phyloP scores from a whole-genome alignment of 2,888 invertebrate genomes.

The Nomada ruficornis region DNA sequence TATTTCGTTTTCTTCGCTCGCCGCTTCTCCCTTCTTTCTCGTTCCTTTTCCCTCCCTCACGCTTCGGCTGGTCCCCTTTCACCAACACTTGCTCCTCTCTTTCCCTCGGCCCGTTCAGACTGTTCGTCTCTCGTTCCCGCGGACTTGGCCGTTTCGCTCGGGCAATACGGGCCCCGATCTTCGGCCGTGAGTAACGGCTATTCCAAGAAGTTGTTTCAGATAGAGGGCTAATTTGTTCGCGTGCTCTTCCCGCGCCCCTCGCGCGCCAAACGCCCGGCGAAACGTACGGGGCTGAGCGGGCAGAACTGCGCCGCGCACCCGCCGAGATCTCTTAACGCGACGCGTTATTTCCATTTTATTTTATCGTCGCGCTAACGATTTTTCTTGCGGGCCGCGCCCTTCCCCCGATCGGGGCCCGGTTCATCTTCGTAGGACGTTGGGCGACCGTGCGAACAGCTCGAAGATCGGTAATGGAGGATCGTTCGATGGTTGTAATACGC shows the following conservation, averaged over 20 bases:
- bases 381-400: slow-evolving; percentile 7
- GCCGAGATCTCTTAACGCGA: slow-evolving; percentile 57
- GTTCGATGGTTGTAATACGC: background rate
- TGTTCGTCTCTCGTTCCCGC: slow-evolving; percentile 54
- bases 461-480: background rate
- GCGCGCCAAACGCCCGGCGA: slow-evolving; percentile 10
- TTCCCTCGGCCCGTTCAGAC: slow-evolving; percentile 43
- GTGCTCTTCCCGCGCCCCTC: slow-evolving; percentile 71
- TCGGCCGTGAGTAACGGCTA: slow-evolving; percentile 81
- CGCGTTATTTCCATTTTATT: slow-evolving; percentile 61
- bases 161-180: slow-evolving; percentile 68
- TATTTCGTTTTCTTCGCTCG: slow-evolving; percentile 63
- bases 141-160: slow-evolving; percentile 67
- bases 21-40: background rate
- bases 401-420: background rate
- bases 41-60: slow-evolving; percentile 22
- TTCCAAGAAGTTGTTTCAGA: slow-evolving; percentile 84
- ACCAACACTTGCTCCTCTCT: slow-evolving; percentile 19
- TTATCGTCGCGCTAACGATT: slow-evolving; percentile 51
- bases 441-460: background rate
- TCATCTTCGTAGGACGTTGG: background rate
- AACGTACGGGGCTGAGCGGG: slow-evolving; percentile 62
- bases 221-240: slow-evolving; percentile 83
- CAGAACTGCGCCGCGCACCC: slow-evolving; percentile 42
- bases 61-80: slow-evolving; percentile 14